Conservation (phyloP, 2,113 vertebrate genomes). For the Aptenodytes forsteri region DNA sequence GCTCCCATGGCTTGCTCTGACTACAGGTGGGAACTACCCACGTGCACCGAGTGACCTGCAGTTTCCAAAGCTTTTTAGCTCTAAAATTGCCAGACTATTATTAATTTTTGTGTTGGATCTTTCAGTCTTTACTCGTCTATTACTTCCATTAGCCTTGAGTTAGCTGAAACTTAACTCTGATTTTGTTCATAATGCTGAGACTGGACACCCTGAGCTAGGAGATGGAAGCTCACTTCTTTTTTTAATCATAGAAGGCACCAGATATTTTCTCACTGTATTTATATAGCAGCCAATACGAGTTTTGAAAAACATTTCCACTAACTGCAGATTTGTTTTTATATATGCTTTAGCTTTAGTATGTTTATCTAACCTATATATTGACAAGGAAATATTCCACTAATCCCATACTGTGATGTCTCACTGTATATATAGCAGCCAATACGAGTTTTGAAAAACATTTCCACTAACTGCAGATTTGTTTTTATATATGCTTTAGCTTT, state of each 20-base stretch:
- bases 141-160: not conserved
- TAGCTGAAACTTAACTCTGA: slow-evolving; percentile 36
- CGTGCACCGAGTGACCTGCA: fast-evolving
- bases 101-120: not conserved
- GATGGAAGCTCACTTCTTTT: slow-evolving; percentile 41
- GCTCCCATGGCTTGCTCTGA: fast-evolving
- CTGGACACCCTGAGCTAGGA: slow-evolving; percentile 60
- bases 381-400: not conserved
- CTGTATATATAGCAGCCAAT: slow-evolving; percentile 66
- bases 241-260: slow-evolving; percentile 60
- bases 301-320: slow-evolving; percentile 52
- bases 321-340: slow-evolving; percentile 2
- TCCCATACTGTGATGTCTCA: not conserved
- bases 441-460: slow-evolving; percentile 66
- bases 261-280: slow-evolving; percentile 74
- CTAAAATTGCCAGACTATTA: not conserved
- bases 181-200: slow-evolving; percentile 17
- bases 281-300: slow-evolving; percentile 66
- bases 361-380: not conserved
- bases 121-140: not conserved
- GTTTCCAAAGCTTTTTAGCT: not conserved
- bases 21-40: fast-evolving
- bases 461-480: not conserved
- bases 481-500: not conserved
- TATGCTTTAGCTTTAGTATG: not conserved